These are phyloP conservation scores for Osmoderma eremita DNA, from an alignment of 2,888 invertebrate genomes.

Conservation along the genomic window DNA sequence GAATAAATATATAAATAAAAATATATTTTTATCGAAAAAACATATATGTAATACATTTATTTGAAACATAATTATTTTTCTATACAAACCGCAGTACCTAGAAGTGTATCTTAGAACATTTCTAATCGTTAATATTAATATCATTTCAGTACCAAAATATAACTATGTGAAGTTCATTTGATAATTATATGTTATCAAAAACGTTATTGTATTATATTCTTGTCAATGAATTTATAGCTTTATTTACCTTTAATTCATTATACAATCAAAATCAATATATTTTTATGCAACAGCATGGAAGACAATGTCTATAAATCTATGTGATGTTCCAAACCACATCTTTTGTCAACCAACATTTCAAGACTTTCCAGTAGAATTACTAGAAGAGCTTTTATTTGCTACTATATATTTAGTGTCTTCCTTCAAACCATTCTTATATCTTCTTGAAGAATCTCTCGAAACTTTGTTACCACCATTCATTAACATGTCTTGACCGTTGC, in stretches of 20 bases:
- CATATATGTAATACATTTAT: not conserved
- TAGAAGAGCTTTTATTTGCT: conserved; percentile 49
- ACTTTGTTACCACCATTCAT: conserved; percentile 17
- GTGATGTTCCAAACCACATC: not conserved
- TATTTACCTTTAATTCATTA: too few relatives aligned
- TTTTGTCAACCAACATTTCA: conserved; percentile 12
- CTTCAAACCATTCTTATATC: conserved; percentile 10
- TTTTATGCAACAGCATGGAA: too few relatives aligned
- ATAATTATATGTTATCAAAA: too few relatives aligned
- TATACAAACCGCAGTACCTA: not conserved
- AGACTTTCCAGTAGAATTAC: conserved; percentile 49
- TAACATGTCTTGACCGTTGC: not conserved
- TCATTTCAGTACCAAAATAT: too few relatives aligned
- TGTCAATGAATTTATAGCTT: too few relatives aligned
- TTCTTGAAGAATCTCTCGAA: conserved; percentile 23
- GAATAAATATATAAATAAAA: conserved; percentile 16
- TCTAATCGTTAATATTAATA: too few relatives aligned
- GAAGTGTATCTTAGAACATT: conserved; percentile 5
- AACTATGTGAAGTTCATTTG: too few relatives aligned
- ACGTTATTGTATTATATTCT: too few relatives aligned
- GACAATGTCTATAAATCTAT: not conserved
- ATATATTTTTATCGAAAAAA: not conserved
- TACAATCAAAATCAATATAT: too few relatives aligned
- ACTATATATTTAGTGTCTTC: conserved; percentile 40
- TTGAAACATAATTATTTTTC: not conserved